Base-by-base conservation (phyloP, 2,797 vertebrate species). In the Microhierax caerulescens region DNA sequence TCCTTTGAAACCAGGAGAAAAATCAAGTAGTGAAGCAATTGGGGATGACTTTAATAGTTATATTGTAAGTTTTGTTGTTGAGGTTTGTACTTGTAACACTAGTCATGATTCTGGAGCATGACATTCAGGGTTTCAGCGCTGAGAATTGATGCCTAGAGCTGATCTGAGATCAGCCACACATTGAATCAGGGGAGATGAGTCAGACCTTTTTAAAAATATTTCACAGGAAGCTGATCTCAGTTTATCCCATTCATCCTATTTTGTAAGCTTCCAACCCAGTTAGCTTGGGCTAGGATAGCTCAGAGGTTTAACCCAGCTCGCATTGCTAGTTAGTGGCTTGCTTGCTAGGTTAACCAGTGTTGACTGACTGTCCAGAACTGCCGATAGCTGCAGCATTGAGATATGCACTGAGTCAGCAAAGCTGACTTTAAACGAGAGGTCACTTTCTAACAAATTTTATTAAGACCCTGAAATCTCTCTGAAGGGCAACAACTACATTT, bases 321-420 rank as follows among this genome's bases (percentile, higher is more conserved):
- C 36, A 48, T 5, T 3, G 5, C 27, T 45, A 81, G 50, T 34
- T 24, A 59, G 60, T 21, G 43, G 65, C 43, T 61, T 84, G 43
- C 48, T 73, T 45, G 17, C 17, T 10, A 34, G 50, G 25, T 28
- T 79, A 50, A 23, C 70, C n/a, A n/a, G n/a, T n/a, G n/a, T n/a
- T n/a, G n/a, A n/a, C 0, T 74, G 61, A n/a, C 43, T 69, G 54
- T 10, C 36, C 75, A 67, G 34, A 54, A 51, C 60, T 65, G 14
- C 63, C 61, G 54, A 45, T n/a, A 79, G 21, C 63, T 56, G 32
- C 56, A 70, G 30, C n/a, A 39, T 4, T 34, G 43, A 82, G 20
- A 43, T 7, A 60, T 2, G 6, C 2, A 36, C 51, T 28, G 37
- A 75, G 17, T 27, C 0, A 0, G 21, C 9, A 89, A 65, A 47